Evolutionary conservation across 2,888 invertebrate species (phyloP).

Genomic region (Priocnemis perturbator): DNA sequence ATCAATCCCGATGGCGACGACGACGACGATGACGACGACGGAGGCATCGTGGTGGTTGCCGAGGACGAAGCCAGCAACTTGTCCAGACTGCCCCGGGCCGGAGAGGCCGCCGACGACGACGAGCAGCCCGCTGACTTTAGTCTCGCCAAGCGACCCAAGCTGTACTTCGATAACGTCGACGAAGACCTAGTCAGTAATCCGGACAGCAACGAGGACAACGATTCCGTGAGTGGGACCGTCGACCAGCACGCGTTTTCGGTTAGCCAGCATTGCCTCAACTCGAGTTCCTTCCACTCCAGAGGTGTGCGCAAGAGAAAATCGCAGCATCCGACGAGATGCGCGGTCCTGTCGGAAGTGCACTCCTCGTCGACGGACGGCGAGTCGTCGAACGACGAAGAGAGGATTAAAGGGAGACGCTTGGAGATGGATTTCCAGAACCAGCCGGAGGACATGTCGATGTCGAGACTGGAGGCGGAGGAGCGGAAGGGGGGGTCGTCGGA

Average conservation of each 20-base stretch:
- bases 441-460: constrained; percentile 74
- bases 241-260: constrained; percentile 65
- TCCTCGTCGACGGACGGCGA: constrained; percentile 80
- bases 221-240: constrained; percentile 66
- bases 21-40: constrained; percentile 79
- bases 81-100: constrained; percentile 62
- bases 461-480: constrained; percentile 68
- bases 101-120: constrained; percentile 71
- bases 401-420: constrained; percentile 26
- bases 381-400: constrained; percentile 78
- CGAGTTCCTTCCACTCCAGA: constrained; percentile 63
- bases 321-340: constrained; percentile 89
- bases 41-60: constrained; percentile 88
- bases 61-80: constrained; percentile 77
- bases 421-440: constrained; percentile 71
- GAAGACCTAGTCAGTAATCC: constrained; percentile 79
- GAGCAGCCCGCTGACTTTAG: constrained; percentile 83
- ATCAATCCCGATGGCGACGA: constrained; percentile 69
- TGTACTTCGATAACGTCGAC: constrained; percentile 77
- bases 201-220: constrained; percentile 80
- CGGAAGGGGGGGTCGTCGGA: constrained; percentile 62
- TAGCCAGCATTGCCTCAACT: constrained; percentile 61
- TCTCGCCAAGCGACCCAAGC: constrained; percentile 80
- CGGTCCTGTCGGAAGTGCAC: constrained; percentile 78
- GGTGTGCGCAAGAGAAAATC: constrained; percentile 88